Conservation (phyloP, 2,797 vertebrate species). For the Hipposideros larvatus region DNA sequence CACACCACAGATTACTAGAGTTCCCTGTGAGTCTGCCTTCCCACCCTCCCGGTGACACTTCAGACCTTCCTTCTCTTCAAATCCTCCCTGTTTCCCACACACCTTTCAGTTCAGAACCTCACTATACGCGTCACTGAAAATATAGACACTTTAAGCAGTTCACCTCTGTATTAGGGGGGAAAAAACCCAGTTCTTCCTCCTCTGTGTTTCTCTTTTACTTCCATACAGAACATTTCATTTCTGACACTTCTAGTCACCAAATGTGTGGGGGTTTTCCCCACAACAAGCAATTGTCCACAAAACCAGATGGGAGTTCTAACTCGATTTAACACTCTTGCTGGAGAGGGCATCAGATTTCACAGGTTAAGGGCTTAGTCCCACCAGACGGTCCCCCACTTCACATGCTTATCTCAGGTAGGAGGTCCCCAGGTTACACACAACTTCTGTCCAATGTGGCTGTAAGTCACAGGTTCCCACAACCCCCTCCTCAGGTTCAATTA, state of each 20-base stretch:
- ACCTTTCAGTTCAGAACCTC: not conserved
- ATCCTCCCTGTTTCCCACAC: too few species aligned
- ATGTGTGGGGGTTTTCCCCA: not conserved
- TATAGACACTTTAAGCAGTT: not conserved
- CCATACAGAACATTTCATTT: not conserved
- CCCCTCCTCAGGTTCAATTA: not conserved
- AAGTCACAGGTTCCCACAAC: not conserved
- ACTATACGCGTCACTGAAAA: not conserved
- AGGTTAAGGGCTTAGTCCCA: not conserved
- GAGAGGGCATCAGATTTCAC: not conserved
- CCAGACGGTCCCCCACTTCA: not conserved
- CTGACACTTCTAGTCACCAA: not conserved
- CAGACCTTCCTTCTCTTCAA: not conserved
- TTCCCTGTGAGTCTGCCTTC: not conserved
- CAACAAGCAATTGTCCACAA: not conserved
- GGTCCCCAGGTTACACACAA: not conserved
- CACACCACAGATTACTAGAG: not conserved
- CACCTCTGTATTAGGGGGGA: not conserved
- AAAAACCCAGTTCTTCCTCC: not conserved
- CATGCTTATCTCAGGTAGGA: not conserved
- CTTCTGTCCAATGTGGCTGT: not conserved
- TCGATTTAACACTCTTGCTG: not conserved
- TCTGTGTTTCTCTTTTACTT: not conserved
- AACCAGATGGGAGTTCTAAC: not conserved
- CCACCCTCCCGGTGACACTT: too few species aligned